Evolutionary conservation across 37 sponge, comb jelly and placozoan species (phyloP).

Genomic region (Oscarella lobularis): DNA sequence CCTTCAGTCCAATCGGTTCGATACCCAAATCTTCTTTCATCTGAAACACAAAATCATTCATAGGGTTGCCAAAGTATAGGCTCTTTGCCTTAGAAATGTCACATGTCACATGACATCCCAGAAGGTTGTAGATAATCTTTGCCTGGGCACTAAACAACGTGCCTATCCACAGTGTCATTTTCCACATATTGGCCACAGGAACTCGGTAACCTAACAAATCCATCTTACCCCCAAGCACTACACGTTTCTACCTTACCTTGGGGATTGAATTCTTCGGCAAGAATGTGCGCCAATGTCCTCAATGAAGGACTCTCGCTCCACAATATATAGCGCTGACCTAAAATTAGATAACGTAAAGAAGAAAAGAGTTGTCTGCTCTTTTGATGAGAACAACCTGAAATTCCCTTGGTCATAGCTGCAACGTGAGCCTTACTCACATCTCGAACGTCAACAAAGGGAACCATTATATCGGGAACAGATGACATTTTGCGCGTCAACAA

Average conservation of each 20-base stretch:
- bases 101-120: no score
- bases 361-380: no score
- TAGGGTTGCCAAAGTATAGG: no score
- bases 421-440: constrained; percentile 77
- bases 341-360: neutral
- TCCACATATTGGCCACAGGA: neutral
- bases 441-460: constrained; percentile 53
- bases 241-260: neutral
- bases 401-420: constrained; percentile 53
- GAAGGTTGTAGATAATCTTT: no score
- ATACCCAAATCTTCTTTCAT: constrained; percentile 61
- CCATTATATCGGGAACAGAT: neutral
- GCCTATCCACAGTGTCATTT: neutral
- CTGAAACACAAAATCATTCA: no score
- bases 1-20: constrained; percentile 15
- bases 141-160: neutral
- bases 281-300: constrained; percentile 29
- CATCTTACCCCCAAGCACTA: no score
- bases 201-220: neutral
- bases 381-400: constrained; percentile 44
- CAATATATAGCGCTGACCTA: constrained; percentile 28
- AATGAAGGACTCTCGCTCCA: constrained; percentile 7
- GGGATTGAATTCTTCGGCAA: constrained; percentile 40
- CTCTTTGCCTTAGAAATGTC: no score
- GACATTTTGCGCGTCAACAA: constrained; percentile 1